Percentiles rank a stretch among this genome's conserved stretches.
Conservation (phyloP, 2,797 vertebrate species). For the Varecia variegata region DNA sequence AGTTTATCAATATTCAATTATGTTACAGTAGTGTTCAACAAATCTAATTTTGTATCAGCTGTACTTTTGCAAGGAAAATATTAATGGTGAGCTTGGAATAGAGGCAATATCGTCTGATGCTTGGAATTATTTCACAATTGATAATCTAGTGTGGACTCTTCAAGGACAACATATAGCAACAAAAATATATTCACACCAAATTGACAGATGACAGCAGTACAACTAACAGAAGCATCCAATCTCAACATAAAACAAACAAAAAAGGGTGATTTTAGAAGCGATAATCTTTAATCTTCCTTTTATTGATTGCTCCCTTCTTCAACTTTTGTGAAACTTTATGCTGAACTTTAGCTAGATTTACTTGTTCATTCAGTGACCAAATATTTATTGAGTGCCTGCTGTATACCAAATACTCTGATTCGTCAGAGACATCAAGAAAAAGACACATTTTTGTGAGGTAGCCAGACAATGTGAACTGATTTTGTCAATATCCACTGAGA, state of each 20-base stretch:
- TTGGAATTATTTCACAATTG: conserved; percentile 14
- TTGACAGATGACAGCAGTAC: not conserved
- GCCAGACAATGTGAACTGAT: not conserved
- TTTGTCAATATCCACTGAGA: not conserved
- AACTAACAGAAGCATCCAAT: not conserved
- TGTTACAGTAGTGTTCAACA: not conserved
- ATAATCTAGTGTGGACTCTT: not conserved
- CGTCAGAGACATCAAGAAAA: not conserved
- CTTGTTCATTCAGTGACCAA: not conserved
- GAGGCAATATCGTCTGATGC: not conserved
- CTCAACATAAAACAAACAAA: not conserved
- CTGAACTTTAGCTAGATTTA: not conserved
- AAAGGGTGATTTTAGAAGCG: not conserved
- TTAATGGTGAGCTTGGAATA: not conserved
- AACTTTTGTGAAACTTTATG: not conserved
- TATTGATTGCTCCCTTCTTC: not conserved
- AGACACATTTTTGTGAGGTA: not conserved
- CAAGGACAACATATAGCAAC: not conserved
- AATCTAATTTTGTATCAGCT: not conserved
- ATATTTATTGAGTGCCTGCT: not conserved
- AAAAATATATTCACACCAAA: not conserved
- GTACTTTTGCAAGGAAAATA: not conserved
- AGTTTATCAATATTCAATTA: not conserved
- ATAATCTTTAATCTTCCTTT: not conserved
- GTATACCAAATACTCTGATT: not conserved